A percentile compares a stretch with the other conserved stretches of the same genome.
phyloP scores from a whole-genome alignment of 2,113 vertebrate genomes.

The Chionomys nivalis region DNA sequence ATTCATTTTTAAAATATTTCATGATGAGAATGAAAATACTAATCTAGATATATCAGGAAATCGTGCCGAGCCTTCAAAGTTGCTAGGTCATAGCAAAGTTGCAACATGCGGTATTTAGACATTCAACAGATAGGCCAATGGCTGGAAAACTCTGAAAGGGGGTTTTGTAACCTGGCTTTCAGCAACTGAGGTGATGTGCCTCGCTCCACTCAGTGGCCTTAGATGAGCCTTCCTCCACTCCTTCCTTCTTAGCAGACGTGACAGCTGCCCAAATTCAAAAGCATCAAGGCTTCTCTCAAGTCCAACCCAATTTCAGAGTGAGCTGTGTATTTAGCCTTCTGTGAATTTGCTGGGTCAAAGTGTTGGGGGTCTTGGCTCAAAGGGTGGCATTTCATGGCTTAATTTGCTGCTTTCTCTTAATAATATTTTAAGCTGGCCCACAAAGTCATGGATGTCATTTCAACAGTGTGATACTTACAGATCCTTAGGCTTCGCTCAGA shows the following conservation, averaged over 20 bases:
- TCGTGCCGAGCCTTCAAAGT: background rate
- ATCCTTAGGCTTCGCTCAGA: background rate
- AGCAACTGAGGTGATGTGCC: background rate
- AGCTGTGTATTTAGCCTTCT: fast-evolving
- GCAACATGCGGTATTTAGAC: background rate
- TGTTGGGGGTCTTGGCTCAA: too few relatives aligned
- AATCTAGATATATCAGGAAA: fast-evolving
- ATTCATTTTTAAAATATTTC: fast-evolving
- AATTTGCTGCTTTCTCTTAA: background rate
- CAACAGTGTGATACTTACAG: background rate
- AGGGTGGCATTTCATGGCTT: background rate
- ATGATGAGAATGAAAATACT: background rate
- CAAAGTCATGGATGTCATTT: background rate
- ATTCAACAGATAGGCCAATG: background rate
- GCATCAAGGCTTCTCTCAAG: fast-evolving
- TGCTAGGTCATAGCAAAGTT: background rate
- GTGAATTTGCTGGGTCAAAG: background rate
- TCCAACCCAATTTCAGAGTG: fast-evolving
- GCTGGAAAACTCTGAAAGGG: background rate
- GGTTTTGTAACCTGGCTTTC: background rate
- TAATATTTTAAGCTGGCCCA: background rate
- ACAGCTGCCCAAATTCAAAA: fast-evolving
- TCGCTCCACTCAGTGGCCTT: background rate
- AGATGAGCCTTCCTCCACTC: fast-evolving
- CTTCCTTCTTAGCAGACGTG: fast-evolving